Evolutionary conservation across 2,888 invertebrate genomes (phyloP).

Genomic region (Dermolepida albohirtum): DNA sequence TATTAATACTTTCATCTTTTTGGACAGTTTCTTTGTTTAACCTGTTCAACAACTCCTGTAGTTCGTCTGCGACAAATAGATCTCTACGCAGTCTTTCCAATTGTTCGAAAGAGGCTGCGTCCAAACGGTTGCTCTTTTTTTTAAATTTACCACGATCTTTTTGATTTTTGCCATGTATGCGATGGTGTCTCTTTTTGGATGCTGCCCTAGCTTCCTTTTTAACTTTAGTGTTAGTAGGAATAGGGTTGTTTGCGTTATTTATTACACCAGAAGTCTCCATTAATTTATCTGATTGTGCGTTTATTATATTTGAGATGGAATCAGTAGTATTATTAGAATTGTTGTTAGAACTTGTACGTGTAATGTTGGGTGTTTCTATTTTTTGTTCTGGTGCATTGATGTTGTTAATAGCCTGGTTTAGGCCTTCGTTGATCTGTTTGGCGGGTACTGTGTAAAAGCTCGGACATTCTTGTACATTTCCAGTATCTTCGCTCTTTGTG

Average conservation of each 20-base stretch:
- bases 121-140: neutral
- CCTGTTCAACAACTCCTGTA: constrained; percentile 47
- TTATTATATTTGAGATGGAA: neutral
- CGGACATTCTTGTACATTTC: constrained; percentile 29
- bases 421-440: constrained; percentile 22
- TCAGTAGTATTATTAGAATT: neutral
- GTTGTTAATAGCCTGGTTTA: constrained; percentile 30
- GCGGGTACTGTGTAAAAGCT: constrained; percentile 33
- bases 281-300: neutral
- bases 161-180: constrained; percentile 2
- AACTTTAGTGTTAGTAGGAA: no score
- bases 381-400: constrained; percentile 29
- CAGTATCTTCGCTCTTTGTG: constrained; percentile 28
- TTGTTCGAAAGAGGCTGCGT: constrained; percentile 3
- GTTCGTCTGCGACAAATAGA: constrained; percentile 48
- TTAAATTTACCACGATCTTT: neutral
- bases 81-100: constrained; percentile 49
- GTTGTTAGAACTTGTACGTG: neutral
- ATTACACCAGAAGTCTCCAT: neutral
- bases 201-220: constrained; percentile 12
- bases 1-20: neutral
- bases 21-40: constrained; percentile 40
- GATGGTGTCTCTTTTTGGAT: constrained; percentile 1
- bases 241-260: constrained; percentile 2
- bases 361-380: neutral